These are phyloP conservation scores for Pagetopsis macropterus DNA, from an alignment of 2,797 vertebrate genomes.

Conservation along the genomic window DNA sequence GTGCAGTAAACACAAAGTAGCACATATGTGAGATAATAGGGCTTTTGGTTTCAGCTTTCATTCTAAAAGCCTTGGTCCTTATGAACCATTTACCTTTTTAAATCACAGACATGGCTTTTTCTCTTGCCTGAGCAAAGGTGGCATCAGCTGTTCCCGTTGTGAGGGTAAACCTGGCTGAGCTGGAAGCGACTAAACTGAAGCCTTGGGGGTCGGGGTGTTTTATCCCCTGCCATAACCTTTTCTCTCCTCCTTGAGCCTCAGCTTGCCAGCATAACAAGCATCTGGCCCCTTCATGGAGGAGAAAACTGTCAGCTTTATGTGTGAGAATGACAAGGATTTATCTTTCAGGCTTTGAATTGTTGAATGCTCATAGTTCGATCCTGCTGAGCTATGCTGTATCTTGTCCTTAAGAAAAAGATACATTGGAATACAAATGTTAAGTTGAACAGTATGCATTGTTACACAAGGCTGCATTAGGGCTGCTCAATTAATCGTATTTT, in stretches of 20 bases:
- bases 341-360: slow-evolving; percentile 21
- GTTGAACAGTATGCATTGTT: not conserved
- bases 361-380: slow-evolving; percentile 18
- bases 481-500: too few species aligned
- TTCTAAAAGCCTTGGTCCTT: slow-evolving; percentile 29
- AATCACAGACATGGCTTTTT: slow-evolving; percentile 30
- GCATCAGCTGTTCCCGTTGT: slow-evolving; percentile 63
- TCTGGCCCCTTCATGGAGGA: slow-evolving; percentile 24
- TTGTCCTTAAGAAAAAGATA: not conserved
- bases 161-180: slow-evolving; percentile 51
- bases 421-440: not conserved
- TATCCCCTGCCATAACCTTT: slow-evolving; percentile 63
- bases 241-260: slow-evolving; percentile 40
- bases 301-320: slow-evolving; percentile 27
- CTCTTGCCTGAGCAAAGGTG: slow-evolving; percentile 42
- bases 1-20: not conserved
- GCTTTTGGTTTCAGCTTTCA: slow-evolving; percentile 33
- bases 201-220: slow-evolving; percentile 50
- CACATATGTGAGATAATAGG: not conserved
- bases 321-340: slow-evolving; percentile 18
- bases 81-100: slow-evolving; percentile 27
- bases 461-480: not conserved
- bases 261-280: slow-evolving; percentile 50
- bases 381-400: not conserved
- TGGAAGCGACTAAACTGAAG: slow-evolving; percentile 61